Base-by-base conservation (phyloP, 1,140 invertebrate genomes). In the Platyura marginata region DNA sequence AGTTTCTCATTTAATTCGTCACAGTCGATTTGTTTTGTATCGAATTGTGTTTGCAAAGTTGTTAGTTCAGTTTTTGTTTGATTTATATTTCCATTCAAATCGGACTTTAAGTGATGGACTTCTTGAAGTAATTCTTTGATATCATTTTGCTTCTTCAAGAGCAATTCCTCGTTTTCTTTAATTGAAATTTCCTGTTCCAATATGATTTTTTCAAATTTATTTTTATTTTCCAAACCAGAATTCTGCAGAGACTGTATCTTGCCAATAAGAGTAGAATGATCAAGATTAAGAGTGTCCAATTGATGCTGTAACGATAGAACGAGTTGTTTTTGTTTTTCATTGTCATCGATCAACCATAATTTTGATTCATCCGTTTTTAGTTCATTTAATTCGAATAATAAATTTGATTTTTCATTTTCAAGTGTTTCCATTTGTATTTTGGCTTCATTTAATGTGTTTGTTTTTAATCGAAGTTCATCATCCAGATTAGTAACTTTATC, bases 341-440 rank as follows among this genome's bases (percentile, higher is more conserved):
- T n/a, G 6, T 6, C 3, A 4, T 38, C 2, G 3, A 18, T 9
- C 16, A 38, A 11, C 36, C 11, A n/a, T 4, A 20, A 10, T 18
- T 68, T 57, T 58, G 70, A 65, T 4, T 60, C 54, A 23, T 65
- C 65, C 38, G 63, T 56, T 53, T 66, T 68, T 21, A 62, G 51
- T 57, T 58, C 55, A 39, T 64, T 59, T 6, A 61, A 20, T 18
- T 48, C 42, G 6, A 44, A 47, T 42, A 52, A 49, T 40, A 48
- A 29, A 22, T 51, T 60, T 41, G 36, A 48, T 22, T 62, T 58
- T 39, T 64, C 49, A 6, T 55, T 43, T 36, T 51, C 46, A 1
- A 53, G 39, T 11, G 48, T 44, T 3, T 47, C 42, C 10, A 53
- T 40, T 21, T 49, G 22, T 29, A 37, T 3, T 19, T 40, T 34